These are phyloP conservation scores for Phrynosoma platyrhinos DNA, from an alignment of 2,113 vertebrate genomes.

Conservation along the genomic window DNA sequence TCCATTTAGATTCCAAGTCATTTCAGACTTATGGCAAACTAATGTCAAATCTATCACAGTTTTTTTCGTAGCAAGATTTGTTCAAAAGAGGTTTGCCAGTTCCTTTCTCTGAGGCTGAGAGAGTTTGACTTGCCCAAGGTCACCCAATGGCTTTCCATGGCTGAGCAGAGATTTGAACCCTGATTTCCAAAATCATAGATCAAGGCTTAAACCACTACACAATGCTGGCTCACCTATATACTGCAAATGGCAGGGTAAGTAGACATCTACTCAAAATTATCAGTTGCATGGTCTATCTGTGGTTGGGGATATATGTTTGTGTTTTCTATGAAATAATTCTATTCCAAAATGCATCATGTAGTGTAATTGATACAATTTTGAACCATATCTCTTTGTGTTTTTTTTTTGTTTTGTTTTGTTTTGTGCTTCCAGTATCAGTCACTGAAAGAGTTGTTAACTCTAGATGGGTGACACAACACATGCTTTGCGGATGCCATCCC, in stretches of 20 bases:
- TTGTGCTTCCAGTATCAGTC: background rate
- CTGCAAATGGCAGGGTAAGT: too few relatives aligned
- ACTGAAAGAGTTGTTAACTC: background rate
- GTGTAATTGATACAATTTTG: conserved; percentile 34
- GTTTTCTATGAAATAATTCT: conserved; percentile 55
- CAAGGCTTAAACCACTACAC: too few relatives aligned
- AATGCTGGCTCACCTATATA: background rate
- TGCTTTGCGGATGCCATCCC: too few relatives aligned
- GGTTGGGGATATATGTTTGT: conserved; percentile 57
- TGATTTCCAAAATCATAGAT: too few relatives aligned
- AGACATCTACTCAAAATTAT: background rate
- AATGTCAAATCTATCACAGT: too few relatives aligned
- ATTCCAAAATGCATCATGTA: background rate
- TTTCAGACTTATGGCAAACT: too few relatives aligned
- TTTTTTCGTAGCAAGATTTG: too few relatives aligned
- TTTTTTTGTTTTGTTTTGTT: background rate
- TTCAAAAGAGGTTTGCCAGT: too few relatives aligned
- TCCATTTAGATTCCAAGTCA: background rate
- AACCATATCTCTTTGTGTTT: conserved; percentile 51
- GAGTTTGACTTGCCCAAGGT: too few relatives aligned
- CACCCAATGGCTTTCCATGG: too few relatives aligned
- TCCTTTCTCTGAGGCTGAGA: too few relatives aligned
- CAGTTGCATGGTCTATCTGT: conserved; percentile 28
- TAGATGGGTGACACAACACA: background rate
- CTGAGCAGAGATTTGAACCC: too few relatives aligned